Evolutionary conservation across 2,797 vertebrate genomes (phyloP), one percentile per base, ranked within the genome.

Genomic region (Argentina silus): DNA sequence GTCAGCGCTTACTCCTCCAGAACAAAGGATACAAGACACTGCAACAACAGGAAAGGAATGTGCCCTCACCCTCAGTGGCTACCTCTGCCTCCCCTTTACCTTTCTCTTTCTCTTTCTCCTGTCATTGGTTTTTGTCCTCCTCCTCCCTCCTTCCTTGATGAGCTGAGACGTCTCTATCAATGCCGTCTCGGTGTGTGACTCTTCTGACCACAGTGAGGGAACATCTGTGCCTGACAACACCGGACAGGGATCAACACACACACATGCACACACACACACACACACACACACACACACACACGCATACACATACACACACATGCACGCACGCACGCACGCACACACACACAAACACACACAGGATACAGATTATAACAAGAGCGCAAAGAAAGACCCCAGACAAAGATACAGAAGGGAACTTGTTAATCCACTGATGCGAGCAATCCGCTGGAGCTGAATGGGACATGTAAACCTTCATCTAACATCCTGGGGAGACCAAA

Each of bases 211-310:
- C 82, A 83, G 61, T 78, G 74, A 73, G 74, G 75, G 81, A 92
- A 90, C 92, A 92, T 91, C 90, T 93, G 27, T 36, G 90, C 82
- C 75, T 74, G 74, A 78, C 84, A 69, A 68, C 81, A 81, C 82
- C 76, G 69, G 77, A 10, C 71, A 80, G 59, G 83, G 78, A 84
- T 82, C 90, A 90, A 91, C 72, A 80, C 66, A 78, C 66, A 78
- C 71, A 71, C 36, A 75, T 72, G 57, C 78, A 77, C 70, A 72
- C 27, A 72, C 60, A 65, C 19, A 19, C 3, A 11, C 47, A 19
- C 48, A 10, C 4, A 21, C 6, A 51, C 1, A 63, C 12, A 63
- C 19, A 45, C 36, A 17, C 47, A 50, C 48, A 50, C 48, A 50
- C 48, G 6, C 8, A 50, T 6, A 50, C 48, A 14, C 14, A 50